Base-by-base conservation (phyloP, 2,888 invertebrate genomes). In the Drosophila parthenogenetica region DNA sequence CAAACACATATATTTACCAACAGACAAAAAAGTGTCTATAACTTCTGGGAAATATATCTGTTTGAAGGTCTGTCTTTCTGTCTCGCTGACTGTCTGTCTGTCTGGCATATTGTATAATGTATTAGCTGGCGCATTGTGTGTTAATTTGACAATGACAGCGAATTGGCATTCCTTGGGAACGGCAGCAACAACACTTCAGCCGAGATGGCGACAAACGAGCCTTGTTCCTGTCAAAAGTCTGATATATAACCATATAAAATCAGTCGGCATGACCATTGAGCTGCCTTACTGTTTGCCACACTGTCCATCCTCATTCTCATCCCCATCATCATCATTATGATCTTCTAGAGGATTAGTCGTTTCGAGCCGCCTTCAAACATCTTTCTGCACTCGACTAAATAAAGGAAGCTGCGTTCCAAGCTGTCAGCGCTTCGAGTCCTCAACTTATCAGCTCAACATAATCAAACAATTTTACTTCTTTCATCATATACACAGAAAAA, bases 161-260 rank as follows among this genome's bases (percentile, higher is more conserved):
- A 64, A 8, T 32, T 65, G 75, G 48, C 69, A 86, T 82, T 82
- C 83, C 73, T 74, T 74, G 73, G 80, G 79, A 84, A 81, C 65
- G 62, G 60, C 69, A 55, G 37, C 59, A 60, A 64, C 85, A 81
- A 82, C 82, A 82, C 82, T 85, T 72, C 13, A 73, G 67, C 64
- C 67, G 73, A 58, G 50, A 59, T 62, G 77, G 77, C 83, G 83
- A 84, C 83, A 84, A 84, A 84, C 83, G 83, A 84, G 86, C 68
- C 81, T 77, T 83, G 83, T 86, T 81, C 71, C 83, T 84, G 87
- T 84, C 83, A 84, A 81, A 86, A 86, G 84, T 71, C 77, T 77
- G 87, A 81, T 81, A 77, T 84, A 84, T 84, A 84, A 83, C 83
- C 83, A 86, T 84, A 84, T 86, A 86, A 86, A 84, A 84, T 86